Base-by-base conservation (phyloP, 1,140 invertebrate genomes). In the Armadillidium nasatum region DNA sequence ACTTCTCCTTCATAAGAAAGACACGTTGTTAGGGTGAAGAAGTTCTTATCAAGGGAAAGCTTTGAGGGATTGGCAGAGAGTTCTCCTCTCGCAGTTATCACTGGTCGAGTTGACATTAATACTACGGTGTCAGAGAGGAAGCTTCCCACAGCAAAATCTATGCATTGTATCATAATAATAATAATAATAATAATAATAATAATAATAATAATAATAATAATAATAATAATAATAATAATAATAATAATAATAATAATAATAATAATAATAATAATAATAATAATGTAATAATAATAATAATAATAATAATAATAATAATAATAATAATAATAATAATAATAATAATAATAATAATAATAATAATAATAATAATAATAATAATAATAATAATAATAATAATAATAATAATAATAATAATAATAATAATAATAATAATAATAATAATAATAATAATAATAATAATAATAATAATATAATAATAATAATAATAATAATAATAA, bases 141-240 rank as follows among this genome's bases (percentile, higher is more conserved):
- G 23, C 83, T 80, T 23, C 83, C 83, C 33, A 83, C 82, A 10
- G 81, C 81, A 23, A 84, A 67, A 80, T 84, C 83, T 80, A 19
- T 2, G 33, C 10, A 10, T n/a, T 45, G 70, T n/a, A 33, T 33
- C 1, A 33, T 33, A 33, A 33, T 33, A 33, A 33, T 33, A 33
- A 33, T 33, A 33, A 33, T 33, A 33, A 33, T 33, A 33, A 33
- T 23, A 68, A 33, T 44, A 6, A 21, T 54, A 67, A 81, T 79
- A 74, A 81, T 82, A 73, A 54, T 7, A 15, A 79, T 19, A 45
- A 45, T 72, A 50, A 43, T 44, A 9, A 67, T 45, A 70, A 44
- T 19, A 44, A 50, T 50, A 45, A 67, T 9, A 13, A 60, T 68
- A 60, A 78, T 60, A 46, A 82, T 74, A 75, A 76, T 83, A 68